Base-by-base conservation (phyloP, 1,140 invertebrate species). In the Drosophila azteca region DNA sequence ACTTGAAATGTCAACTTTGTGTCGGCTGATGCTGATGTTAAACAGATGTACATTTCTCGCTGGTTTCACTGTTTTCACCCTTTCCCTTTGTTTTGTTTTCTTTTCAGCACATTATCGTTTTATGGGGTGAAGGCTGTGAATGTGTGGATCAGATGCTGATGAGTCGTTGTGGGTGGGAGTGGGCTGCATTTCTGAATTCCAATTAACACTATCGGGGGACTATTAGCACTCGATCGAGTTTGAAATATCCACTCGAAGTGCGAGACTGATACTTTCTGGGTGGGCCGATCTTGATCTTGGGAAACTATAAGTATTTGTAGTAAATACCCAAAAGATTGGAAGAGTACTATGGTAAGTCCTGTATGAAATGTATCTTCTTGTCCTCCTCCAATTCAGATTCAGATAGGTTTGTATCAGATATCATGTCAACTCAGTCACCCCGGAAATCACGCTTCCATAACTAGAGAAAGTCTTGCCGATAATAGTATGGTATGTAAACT, bases 1-100 rank as follows among this genome's bases (percentile, higher is more conserved):
- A 88, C 83, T 88, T 83, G 83, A 82, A 80, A 88, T 88, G 83
- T 88, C 83, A 88, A 83, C 83, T 88, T 83, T 88, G 76, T 61
- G 84, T 88, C 79, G 17, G 17, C 17, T 20, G 17, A 20, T 68
- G 79, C 53, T 79, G 83, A 88, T 79, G 72, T 68, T 79, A 73
- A 79, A 49, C 83, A 88, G 83, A 88, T 69, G 63, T 50, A 50
- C 41, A 46, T 50, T 70, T 49, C 58, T 31, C 7, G 0, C 31
- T 9, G 8, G 2, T 1, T 31, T 9, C 31, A 31, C 51, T 35
- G 20, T 35, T 43, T 20, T 20, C 17, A 20, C 44, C 15, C 48
- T 67, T 68, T 49, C 66, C 5, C 26, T n/a, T 6, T 6, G 6
- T 29, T 29, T 29, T 29, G 6, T 6, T 11, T 49, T 15, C 41